Conservation (phyloP, 1,140 invertebrate species). For the Pararge aegeria region DNA sequence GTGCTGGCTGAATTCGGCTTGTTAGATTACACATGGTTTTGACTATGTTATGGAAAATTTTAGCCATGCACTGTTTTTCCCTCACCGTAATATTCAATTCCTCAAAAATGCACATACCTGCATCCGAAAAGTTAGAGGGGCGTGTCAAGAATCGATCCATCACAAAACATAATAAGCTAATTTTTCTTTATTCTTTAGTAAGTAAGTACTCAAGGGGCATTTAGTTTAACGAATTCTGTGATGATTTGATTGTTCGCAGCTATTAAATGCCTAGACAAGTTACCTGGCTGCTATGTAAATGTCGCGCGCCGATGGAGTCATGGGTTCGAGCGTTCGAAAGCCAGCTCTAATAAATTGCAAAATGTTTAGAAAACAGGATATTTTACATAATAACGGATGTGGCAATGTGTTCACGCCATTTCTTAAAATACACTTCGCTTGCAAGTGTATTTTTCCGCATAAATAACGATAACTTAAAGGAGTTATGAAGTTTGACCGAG, state of each 20-base stretch:
- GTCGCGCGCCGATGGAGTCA: conserved; percentile 71
- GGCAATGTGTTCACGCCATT: conserved; percentile 37
- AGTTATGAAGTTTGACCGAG: conserved; percentile 43
- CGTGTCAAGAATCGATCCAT: too few species aligned
- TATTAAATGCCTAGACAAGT: conserved; percentile 25
- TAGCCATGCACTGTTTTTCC: too few species aligned
- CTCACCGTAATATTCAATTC: too few species aligned
- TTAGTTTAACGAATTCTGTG: background rate
- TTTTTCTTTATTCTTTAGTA: too few species aligned
- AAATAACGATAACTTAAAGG: conserved; percentile 37
- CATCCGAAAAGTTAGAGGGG: too few species aligned
- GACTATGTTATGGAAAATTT: too few species aligned
- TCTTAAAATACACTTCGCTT: conserved; percentile 34
- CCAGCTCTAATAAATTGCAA: conserved; percentile 61
- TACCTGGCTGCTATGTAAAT: conserved; percentile 60
- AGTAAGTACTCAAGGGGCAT: too few species aligned
- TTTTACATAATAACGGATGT: conserved; percentile 67
- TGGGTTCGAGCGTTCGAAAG: conserved; percentile 59
- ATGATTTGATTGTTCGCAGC: conserved; percentile 21
- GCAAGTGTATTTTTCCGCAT: conserved; percentile 30
- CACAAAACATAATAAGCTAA: too few species aligned
- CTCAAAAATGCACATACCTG: too few species aligned
- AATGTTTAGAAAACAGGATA: conserved; percentile 61
- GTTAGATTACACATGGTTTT: too few species aligned
- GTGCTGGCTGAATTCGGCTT: too few species aligned